A percentile compares a stretch with the other conserved stretches of the same genome.
Conservation (phyloP, 2,113 vertebrate species). For the Macquaria australasica region DNA sequence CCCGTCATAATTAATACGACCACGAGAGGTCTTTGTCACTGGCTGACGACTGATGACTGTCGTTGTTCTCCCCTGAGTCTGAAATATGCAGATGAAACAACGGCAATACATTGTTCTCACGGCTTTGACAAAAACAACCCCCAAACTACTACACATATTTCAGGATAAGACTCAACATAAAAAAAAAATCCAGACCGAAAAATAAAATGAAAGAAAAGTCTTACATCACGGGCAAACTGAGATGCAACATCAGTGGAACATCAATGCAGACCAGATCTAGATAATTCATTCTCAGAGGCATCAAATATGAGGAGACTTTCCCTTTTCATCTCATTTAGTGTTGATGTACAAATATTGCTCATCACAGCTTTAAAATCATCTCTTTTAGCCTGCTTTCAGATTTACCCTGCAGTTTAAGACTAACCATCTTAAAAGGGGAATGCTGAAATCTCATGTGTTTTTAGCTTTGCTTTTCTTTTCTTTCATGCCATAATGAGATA, state of each 20-base stretch:
- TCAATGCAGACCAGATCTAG: not conserved
- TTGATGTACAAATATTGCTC: not conserved
- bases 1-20: too few relatives aligned
- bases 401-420: not conserved
- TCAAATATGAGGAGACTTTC: not conserved
- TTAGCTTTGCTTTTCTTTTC: not conserved
- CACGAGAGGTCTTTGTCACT: not conserved
- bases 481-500: not conserved
- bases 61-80: not conserved
- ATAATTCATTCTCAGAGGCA: not conserved
- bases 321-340: not conserved
- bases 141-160: not conserved
- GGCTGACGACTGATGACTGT: not conserved
- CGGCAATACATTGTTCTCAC: not conserved
- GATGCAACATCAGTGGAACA: not conserved
- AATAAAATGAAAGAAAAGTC: conserved; percentile 6
- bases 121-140: conserved; percentile 13
- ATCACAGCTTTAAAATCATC: not conserved
- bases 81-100: conserved; percentile 12
- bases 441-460: not conserved
- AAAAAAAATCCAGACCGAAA: not conserved
- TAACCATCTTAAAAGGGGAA: not conserved
- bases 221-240: not conserved
- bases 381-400: not conserved
- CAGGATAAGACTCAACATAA: not conserved